A percentile compares a stretch with the other conserved stretches of the same genome.
Evolutionary conservation across 2,113 vertebrate genomes (phyloP).

Genomic region (Spea bombifrons): DNA sequence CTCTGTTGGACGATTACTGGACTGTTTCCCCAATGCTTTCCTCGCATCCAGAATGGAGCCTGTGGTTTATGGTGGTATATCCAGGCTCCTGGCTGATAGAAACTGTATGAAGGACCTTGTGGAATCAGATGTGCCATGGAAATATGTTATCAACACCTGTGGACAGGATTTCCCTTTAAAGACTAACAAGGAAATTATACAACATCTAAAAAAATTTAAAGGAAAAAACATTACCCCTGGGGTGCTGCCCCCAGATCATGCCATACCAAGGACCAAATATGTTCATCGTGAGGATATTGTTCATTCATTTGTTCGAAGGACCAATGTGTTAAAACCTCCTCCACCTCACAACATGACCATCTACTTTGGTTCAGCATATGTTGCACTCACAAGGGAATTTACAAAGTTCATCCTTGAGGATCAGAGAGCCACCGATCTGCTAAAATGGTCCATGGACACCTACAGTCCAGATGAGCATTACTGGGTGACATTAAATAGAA

Average conservation of each 20-base stretch:
- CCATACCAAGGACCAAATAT: conserved; percentile 49
- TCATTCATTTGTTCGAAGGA: conserved; percentile 47
- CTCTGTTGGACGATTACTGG: conserved; percentile 42
- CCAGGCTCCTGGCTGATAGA: conserved; percentile 60
- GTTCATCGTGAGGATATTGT: conserved; percentile 49
- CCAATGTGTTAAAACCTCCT: conserved; percentile 44
- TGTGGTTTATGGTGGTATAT: conserved; percentile 54
- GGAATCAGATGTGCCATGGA: conserved; percentile 48
- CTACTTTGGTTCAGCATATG: conserved; percentile 67
- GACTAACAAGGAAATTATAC: conserved; percentile 63
- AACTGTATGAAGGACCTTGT: conserved; percentile 61
- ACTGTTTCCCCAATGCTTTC: conserved; percentile 63
- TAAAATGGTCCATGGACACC: conserved; percentile 65
- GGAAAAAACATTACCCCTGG: conserved; percentile 66
- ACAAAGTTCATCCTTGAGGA: conserved; percentile 59
- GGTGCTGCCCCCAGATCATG: conserved; percentile 52
- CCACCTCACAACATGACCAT: conserved; percentile 64
- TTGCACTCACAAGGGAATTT: conserved; percentile 63
- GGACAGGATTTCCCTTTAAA: conserved; percentile 68
- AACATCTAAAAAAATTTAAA: conserved; percentile 55
- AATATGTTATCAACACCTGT: conserved; percentile 62
- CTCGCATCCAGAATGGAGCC: conserved; percentile 52
- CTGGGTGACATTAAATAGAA: conserved; percentile 67
- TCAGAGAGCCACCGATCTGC: conserved; percentile 57
- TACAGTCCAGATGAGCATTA: conserved; percentile 69